A percentile compares a stretch with the other conserved stretches of the same genome.
These are phyloP conservation scores for Caenorhabditis virilis DNA, from an alignment of 2,888 invertebrate species.

Conservation along the genomic window DNA sequence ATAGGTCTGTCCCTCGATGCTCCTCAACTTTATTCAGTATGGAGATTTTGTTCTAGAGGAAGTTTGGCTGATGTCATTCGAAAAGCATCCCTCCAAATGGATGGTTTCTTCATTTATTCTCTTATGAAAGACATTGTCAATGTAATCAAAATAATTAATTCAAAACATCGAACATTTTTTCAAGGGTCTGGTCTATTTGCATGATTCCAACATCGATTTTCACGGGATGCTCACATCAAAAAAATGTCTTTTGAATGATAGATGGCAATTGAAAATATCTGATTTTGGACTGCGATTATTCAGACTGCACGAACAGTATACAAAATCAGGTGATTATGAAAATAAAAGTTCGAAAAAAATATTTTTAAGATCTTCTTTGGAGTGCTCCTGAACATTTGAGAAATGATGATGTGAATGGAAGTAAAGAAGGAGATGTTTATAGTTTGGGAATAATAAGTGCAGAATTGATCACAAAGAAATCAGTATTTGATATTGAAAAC, in stretches of 20 bases:
- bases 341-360: not conserved
- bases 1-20: conserved; percentile 60
- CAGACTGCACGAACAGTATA: conserved; percentile 10
- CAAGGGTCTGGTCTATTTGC: conserved; percentile 21
- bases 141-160: too few relatives aligned
- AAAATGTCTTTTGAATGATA: conserved; percentile 50
- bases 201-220: conserved; percentile 20
- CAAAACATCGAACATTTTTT: too few relatives aligned
- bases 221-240: conserved; percentile 36
- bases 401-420: conserved; percentile 15
- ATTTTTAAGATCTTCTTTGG: conserved; percentile 51
- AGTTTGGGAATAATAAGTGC: conserved; percentile 51
- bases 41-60: conserved; percentile 59
- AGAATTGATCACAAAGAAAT: conserved; percentile 35
- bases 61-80: conserved; percentile 40
- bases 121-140: conserved; percentile 55
- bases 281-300: conserved; percentile 27
- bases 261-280: conserved; percentile 54
- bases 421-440: conserved; percentile 47
- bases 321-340: conserved; percentile 5
- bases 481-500: conserved; percentile 29
- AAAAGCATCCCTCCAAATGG: conserved; percentile 49
- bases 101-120: conserved; percentile 63
- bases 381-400: conserved; percentile 54
- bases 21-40: conserved; percentile 51